Conservation (phyloP, 2,888 invertebrate genomes). For the Sarcophaga rosellei region DNA sequence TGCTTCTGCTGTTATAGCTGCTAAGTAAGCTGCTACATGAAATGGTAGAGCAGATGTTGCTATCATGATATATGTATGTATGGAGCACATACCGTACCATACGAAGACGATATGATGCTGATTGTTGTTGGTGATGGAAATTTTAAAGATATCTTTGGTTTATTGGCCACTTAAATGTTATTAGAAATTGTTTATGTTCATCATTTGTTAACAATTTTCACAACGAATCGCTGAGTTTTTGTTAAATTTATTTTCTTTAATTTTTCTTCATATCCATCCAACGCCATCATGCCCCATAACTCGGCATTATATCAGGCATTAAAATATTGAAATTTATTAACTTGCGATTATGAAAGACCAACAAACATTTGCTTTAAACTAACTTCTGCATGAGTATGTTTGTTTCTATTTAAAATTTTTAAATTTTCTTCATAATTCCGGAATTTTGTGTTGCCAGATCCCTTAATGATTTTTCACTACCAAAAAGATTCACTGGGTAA, state of each 20-base stretch:
- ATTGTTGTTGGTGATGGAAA: constrained; percentile 55
- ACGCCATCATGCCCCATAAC: no score
- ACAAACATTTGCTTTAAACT: neutral
- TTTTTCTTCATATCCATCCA: neutral
- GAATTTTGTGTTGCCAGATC: neutral
- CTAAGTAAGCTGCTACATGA: neutral
- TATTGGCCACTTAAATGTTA: constrained; percentile 65
- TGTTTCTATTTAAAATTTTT: no score
- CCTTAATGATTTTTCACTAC: neutral
- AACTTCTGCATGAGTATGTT: no score
- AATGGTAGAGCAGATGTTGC: neutral
- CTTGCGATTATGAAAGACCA: neutral
- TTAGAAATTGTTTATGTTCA: constrained; percentile 66
- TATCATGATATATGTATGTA: no score
- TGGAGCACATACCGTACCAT: no score
- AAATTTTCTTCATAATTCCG: neutral
- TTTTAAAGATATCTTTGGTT: constrained; percentile 64
- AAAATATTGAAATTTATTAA: constrained; percentile 28
- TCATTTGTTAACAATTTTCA: constrained; percentile 58
- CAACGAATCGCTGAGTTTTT: constrained; percentile 8
- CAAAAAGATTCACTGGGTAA: no score
- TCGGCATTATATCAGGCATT: no score
- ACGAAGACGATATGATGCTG: constrained; percentile 28
- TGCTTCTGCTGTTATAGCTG: neutral
- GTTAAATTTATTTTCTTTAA: neutral